Evolutionary conservation across 53 echinoderm and acorn worm genomes (phyloP), one percentile per base, ranked within the genome.

Genomic region (Holothuria leucospilota): DNA sequence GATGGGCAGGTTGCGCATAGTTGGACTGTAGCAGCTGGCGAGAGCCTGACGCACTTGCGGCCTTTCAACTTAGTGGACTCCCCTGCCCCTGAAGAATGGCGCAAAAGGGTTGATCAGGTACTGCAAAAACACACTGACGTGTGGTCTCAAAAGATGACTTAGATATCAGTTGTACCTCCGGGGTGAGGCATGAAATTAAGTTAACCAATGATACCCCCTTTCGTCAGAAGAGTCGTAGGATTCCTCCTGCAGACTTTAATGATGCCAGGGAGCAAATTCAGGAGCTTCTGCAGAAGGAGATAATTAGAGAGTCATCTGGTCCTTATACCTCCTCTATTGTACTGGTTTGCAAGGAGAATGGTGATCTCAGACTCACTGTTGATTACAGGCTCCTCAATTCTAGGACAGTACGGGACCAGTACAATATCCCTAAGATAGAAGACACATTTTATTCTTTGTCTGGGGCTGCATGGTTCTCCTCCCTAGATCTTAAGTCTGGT

Each of bases 321-420:
- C n/a, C n/a, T n/a, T n/a, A n/a, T n/a, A n/a, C n/a, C n/a, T n/a
- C 89, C 15, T 67, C 89, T 0, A 92, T 92, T 20, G 90, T 90
- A 13, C 87, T 93, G 20, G 87, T 90, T 51, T 78, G 87, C 0
- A 93, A 93, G n/a, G 90, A 84, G 85, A 90, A 93, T 65, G 87
- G 86, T 46, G n/a, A n/a, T n/a, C n/a, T n/a, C n/a, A n/a, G n/a
- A n/a, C n/a, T n/a, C n/a, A n/a, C n/a, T n/a, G n/a, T n/a, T n/a
- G n/a, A n/a, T n/a, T n/a, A n/a, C n/a, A n/a, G n/a, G n/a, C n/a
- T n/a, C n/a, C n/a, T n/a, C n/a, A n/a, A n/a, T n/a, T n/a, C n/a
- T n/a, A n/a, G n/a, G n/a, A n/a, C n/a, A n/a, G n/a, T n/a, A n/a
- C n/a, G n/a, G n/a, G n/a, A n/a, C n/a, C n/a, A n/a, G n/a, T n/a